Base-by-base conservation (phyloP, 2,113 vertebrate genomes). In the Ia io region DNA sequence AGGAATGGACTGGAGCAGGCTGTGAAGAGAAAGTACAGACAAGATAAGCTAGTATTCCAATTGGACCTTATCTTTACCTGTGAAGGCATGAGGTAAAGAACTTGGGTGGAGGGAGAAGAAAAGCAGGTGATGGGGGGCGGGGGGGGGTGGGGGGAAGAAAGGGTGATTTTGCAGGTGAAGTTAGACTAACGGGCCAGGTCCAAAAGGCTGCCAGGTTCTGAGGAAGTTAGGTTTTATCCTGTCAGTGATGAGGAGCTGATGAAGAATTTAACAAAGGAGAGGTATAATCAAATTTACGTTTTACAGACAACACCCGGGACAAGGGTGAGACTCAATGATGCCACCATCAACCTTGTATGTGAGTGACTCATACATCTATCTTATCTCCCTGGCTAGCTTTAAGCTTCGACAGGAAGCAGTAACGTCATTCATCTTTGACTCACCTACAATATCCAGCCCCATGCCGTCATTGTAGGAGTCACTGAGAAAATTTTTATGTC, bases 241-340 rank as follows among this genome's bases (percentile, higher is more conserved):
- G 8, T 47, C 9, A 1, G 5, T 8, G 49, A 51, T 10, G 4
- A 47, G 69, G 23, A 79, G 49, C 69, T 51, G 30, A 42, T 61
- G 56, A 78, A 65, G 35, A 95, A 71, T 67, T 37, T 70, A 84
- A 90, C 37, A 49, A 69, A 88, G 51, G 17, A 51, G 84, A 92
- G 37, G 17, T 51, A 84, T 3, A 61, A 88, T 73, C 35, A 32
- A 76, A 44, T 91, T 59, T 67, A 44, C 37, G 23, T 42, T 77
- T 88, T 56, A 69, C 90, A 92, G 92, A 67, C 65, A 77, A 94
- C 88, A 22, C 77, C 59, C 53, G 20, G 67, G 69, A 23, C 71
- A 44, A 67, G 61, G 88, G 88, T 37, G 59, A 37, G 56, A 69
- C 35, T 97, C 56, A 10, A 2, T 13, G 51, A 84, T 4, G 42